Evolutionary conservation across 2,113 vertebrate species (phyloP), one percentile per base, ranked within the genome.

Genomic region (Recurvirostra avosetta): DNA sequence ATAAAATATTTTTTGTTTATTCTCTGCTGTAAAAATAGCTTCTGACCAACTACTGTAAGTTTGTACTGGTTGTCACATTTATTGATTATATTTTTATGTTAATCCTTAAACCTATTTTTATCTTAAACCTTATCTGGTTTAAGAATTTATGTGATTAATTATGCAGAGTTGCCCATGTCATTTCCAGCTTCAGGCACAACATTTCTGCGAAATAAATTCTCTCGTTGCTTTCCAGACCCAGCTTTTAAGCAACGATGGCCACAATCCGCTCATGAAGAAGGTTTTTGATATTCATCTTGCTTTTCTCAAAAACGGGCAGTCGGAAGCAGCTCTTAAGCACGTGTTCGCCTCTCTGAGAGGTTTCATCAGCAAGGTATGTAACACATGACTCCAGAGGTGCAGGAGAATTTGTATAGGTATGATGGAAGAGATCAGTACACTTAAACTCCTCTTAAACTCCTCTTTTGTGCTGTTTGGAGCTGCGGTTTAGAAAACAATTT

Each of bases 241-340:
- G 95, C 98, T 99, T 92, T 97, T 99, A 94, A 99, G 98, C 95
- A 98, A 98, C 0, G 99, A 99, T 10, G 99, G 99, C 45, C 99
- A 99, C 96, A 99, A 99, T 95, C 98, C 98, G 2, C 98, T 99
- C 92, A 99, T 99, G 99, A 99, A 98, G 97, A 99, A 99, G 93
- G 98, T 99, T 45, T 99, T 99, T 94, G 99, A 99, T 71, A 98
- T 99, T 91, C 99, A 99, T 92, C 98, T 99, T 59, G 99, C 99
- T 86, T 99, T 99, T 97, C 98, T 99, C 53, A 99, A 98, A 97
- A 98, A 99, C 0, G 98, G 99, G 43, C 99, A 99, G 62, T 99
- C 99, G 14, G 99, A 99, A 96, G 97, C 98, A 1, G 98, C 99
- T 7, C 97, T 99, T 89, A 99, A 98, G 88, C 99, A 99, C 0